These are phyloP conservation scores for Merops nubicus DNA, from an alignment of 2,113 vertebrate species.

Conservation along the genomic window DNA sequence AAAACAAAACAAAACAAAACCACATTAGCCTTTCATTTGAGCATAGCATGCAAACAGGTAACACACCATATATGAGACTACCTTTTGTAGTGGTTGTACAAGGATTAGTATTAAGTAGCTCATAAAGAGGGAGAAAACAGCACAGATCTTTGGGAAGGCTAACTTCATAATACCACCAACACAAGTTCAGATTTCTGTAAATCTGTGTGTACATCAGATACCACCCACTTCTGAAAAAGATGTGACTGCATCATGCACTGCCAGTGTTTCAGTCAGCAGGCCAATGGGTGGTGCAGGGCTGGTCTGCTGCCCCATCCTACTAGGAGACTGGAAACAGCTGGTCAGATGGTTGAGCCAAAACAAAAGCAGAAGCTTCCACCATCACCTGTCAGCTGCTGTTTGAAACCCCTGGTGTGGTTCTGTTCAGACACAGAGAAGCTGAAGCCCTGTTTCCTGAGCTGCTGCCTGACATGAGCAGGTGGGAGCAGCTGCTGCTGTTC, in stretches of 20 bases:
- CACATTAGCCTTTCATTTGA: background rate
- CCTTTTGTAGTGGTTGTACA: background rate
- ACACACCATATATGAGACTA: background rate
- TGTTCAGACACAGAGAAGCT: background rate
- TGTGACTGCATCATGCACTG: background rate
- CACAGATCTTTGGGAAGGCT: background rate
- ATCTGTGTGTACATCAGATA: background rate
- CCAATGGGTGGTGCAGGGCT: background rate
- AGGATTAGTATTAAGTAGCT: background rate
- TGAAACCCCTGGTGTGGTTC: background rate
- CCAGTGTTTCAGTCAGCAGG: background rate
- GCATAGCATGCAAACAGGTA: background rate
- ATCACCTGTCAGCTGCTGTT: background rate
- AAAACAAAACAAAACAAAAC: background rate
- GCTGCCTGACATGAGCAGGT: fast-evolving
- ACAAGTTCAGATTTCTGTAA: fast-evolving
- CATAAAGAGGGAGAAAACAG: background rate
- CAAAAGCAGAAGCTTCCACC: background rate
- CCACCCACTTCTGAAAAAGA: background rate
- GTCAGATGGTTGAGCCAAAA: background rate
- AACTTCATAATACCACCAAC: background rate
- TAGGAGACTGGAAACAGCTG: background rate
- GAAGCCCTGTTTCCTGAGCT: background rate
- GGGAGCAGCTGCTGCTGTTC: background rate
- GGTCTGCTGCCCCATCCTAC: background rate